These are phyloP conservation scores for Hypotaenidia philippensis DNA, from an alignment of 2,797 vertebrate species.

Conservation along the genomic window DNA sequence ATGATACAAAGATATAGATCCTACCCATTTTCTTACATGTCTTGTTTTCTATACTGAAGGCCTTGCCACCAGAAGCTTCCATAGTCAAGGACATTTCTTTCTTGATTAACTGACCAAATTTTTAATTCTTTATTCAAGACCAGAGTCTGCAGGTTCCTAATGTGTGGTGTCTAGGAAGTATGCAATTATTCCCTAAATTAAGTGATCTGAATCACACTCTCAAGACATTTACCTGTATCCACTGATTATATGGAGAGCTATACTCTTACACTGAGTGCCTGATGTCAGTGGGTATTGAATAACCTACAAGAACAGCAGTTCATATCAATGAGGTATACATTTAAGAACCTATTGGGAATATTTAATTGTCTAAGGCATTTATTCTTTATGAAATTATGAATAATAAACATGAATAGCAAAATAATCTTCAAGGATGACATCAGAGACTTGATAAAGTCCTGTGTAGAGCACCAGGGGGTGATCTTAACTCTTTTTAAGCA, in stretches of 20 bases:
- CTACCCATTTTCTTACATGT: background rate
- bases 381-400: background rate
- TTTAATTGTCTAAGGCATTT: background rate
- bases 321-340: background rate
- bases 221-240: background rate
- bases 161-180: background rate
- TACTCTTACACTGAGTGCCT: background rate
- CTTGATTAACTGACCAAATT: slow-evolving; percentile 1
- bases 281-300: background rate
- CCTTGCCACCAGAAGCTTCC: background rate
- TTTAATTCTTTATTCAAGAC: slow-evolving; percentile 13
- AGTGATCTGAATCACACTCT: background rate
- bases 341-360: background rate
- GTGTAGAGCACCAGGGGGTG: background rate
- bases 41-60: background rate
- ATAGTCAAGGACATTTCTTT: background rate
- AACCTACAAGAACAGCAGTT: background rate
- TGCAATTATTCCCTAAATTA: slow-evolving; percentile 3
- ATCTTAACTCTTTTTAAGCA: background rate
- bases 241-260: background rate
- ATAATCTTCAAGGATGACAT: background rate
- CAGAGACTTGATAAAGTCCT: background rate
- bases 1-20: background rate
- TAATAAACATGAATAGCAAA: background rate
- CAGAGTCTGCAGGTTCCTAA: background rate